Evolutionary conservation across 2,797 vertebrate species (phyloP), one percentile per base, ranked within the genome.

Genomic region (Cuniculus paca): DNA sequence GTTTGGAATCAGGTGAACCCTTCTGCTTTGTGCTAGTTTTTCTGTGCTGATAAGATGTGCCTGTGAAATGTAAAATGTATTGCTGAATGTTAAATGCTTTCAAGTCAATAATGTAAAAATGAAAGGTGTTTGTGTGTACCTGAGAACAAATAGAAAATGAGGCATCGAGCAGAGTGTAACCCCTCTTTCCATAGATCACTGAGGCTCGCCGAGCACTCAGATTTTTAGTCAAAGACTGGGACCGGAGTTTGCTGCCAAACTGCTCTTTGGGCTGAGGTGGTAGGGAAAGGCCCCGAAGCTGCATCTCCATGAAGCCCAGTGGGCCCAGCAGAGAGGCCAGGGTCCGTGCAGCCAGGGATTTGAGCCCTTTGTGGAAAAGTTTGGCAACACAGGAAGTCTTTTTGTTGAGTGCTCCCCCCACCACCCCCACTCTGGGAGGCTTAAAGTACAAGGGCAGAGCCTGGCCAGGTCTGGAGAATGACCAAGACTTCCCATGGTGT

Each of bases 61-160:
- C 91, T 16, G 31, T 6, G 7, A 48, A 45, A 50, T 48, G 52
- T 82, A 68, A 94, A 87, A 77, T 28, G 54, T 70, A 80, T 7
- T 36, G 52, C 85, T 54, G 81, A 92, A 65, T 75, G 87, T 36
- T 50, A 89, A 82, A 92, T 24, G n/a, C 77, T 68, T 95, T n/a
- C 54, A 79, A 56, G 72, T 74, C 95, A 82, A 65, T 77, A 63
- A 84, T 19, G 83, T 36, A 39, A 83, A 91, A 89, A 13, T 20
- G 78, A 83, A 91, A 75, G 82, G 36, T 83, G 22, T 81, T 22
- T 60, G 63, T 22, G 34, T 54, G 72, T 34, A 36, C 60, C 39
- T 19, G 83, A 79, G 79, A 80, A 80, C 52, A 78, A 75, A 95
- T 0, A 83, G 74, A 86, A 54, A 86, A 36, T 2, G 6, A 22